Percentiles rank a stretch among this genome's conserved stretches.
Evolutionary conservation across 2,888 invertebrate genomes (phyloP).

Genomic region (Sisyra terminalis): DNA sequence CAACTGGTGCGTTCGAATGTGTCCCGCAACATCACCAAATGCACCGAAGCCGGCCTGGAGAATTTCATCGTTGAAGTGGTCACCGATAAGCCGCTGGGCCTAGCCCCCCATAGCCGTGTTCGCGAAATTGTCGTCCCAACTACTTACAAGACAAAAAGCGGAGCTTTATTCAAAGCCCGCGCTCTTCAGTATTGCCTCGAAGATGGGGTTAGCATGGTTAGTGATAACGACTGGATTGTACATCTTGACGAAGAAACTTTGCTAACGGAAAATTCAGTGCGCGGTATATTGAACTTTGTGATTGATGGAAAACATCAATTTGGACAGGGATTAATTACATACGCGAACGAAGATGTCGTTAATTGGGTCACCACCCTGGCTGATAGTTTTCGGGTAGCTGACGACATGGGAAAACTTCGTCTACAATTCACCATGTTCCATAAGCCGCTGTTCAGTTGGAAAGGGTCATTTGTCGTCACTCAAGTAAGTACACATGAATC

Average conservation of each 20-base stretch:
- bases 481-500: slow-evolving; percentile 42
- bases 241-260: slow-evolving; percentile 95
- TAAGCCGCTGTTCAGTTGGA: slow-evolving; percentile 93
- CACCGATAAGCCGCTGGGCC: slow-evolving; percentile 69
- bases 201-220: slow-evolving; percentile 68
- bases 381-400: slow-evolving; percentile 89
- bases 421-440: slow-evolving; percentile 87
- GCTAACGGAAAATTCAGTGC: slow-evolving; percentile 78
- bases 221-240: slow-evolving; percentile 90
- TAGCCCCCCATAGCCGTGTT: slow-evolving; percentile 63
- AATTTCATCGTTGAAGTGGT: slow-evolving; percentile 95
- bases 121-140: slow-evolving; percentile 80
- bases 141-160: slow-evolving; percentile 73
- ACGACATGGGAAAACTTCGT: slow-evolving; percentile 93
- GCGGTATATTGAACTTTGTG: slow-evolving; percentile 86
- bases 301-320: slow-evolving; percentile 88
- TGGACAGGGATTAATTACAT: slow-evolving; percentile 90
- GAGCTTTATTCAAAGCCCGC: slow-evolving; percentile 85
- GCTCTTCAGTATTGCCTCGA: slow-evolving; percentile 93
- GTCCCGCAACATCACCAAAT: slow-evolving; percentile 69
- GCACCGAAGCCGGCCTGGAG: slow-evolving; percentile 78
- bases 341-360: slow-evolving; percentile 90
- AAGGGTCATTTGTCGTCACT: slow-evolving; percentile 93
- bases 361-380: slow-evolving; percentile 95
- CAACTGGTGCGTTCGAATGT: slow-evolving; percentile 80